A percentile compares a stretch with the other conserved stretches of the same genome.
phyloP scores from a whole-genome alignment of 2,797 vertebrate species.

The Diglossa cyanea region DNA sequence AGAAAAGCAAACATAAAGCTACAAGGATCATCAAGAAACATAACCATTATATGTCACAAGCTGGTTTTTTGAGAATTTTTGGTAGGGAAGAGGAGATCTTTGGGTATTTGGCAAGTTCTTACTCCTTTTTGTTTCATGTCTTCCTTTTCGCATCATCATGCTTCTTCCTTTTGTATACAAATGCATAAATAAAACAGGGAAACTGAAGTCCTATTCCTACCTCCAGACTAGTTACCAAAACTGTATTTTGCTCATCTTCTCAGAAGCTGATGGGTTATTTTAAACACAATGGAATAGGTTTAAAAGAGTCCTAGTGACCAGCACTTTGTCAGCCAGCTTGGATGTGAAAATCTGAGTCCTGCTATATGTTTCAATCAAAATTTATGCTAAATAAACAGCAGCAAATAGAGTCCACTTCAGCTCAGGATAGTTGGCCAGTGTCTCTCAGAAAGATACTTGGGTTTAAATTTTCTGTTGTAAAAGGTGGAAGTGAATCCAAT shows the following conservation, averaged over 20 bases:
- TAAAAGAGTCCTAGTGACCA: neutral
- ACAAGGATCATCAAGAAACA: neutral
- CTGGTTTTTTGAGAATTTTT: neutral
- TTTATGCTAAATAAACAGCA: neutral
- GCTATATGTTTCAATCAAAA: neutral
- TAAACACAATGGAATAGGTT: neutral
- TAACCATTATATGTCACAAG: neutral
- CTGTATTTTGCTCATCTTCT: neutral
- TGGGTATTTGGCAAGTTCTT: neutral
- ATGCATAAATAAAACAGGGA: neutral
- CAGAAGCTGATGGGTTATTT: neutral
- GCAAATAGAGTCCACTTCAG: neutral
- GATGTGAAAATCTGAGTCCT: neutral
- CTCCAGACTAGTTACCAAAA: neutral
- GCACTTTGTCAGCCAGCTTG: neutral
- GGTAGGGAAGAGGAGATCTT: neutral
- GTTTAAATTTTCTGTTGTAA: neutral
- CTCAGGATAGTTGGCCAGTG: neutral
- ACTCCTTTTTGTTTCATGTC: neutral
- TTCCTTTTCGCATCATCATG: neutral
- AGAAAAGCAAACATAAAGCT: neutral
- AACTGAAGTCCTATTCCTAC: neutral
- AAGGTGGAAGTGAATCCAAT: neutral
- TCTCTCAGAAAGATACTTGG: neutral
- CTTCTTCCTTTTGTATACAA: neutral